A percentile compares a stretch with the other conserved stretches of the same genome.
Evolutionary conservation across 2,797 vertebrate species (phyloP).

Genomic region (Amphiprion clarkii): DNA sequence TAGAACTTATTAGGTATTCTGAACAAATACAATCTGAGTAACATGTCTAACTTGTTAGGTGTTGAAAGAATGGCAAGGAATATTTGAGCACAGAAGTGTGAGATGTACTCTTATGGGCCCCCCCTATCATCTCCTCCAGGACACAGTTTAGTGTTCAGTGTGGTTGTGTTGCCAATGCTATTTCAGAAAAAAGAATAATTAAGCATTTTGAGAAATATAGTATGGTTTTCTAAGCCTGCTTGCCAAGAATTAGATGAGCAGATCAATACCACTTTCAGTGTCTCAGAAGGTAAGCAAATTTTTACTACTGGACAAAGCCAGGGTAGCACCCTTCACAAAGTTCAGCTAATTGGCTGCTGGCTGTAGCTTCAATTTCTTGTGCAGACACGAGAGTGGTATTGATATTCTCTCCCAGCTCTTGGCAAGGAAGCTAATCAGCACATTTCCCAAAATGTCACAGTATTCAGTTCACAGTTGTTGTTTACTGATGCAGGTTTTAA

Average conservation of each 20-base stretch:
- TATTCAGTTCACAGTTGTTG: not conserved
- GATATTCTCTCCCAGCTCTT: not conserved
- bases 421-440: conserved; percentile 6
- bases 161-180: no score
- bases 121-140: no score
- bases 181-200: conserved; percentile 2
- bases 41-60: not conserved
- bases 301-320: not conserved
- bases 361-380: not conserved
- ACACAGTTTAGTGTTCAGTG: no score
- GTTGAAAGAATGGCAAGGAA: not conserved
- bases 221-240: not conserved
- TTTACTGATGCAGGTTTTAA: not conserved
- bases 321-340: not conserved
- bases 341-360: conserved; percentile 10
- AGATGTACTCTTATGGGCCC: no score
- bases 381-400: not conserved
- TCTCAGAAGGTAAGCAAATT: not conserved
- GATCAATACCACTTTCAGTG: conserved; percentile 23
- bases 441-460: conserved; percentile 8
- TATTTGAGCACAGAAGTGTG: not conserved
- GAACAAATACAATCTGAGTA: not conserved
- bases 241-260: conserved; percentile 7
- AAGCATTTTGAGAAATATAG: not conserved
- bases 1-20: no score